Evolutionary conservation across 2,797 vertebrate species (phyloP), one percentile per base, ranked within the genome.

Genomic region (Acanthornis magna): DNA sequence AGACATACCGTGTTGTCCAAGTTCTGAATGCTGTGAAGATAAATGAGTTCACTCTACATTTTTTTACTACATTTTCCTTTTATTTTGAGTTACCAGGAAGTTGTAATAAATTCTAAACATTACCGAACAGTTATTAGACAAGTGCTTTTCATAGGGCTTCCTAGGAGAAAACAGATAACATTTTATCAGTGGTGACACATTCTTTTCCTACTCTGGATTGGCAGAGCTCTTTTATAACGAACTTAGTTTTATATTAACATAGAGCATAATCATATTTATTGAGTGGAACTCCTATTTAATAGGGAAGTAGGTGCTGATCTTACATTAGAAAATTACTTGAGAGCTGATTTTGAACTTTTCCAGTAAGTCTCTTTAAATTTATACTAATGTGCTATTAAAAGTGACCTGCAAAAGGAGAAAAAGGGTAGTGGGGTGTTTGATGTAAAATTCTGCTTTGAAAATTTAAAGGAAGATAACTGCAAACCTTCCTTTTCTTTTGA

Each of bases 341-440:
- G 54, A 86, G 40, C 17, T 84, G 66, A 62, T 91, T 78, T 62
- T 67, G 55, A 84, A 32, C 51, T 68, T 40, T 82, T 79, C 29
- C 40, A 81, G 25, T 66, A 82, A 94, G 48, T 93, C 36, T 89
- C 23, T 70, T 71, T 58, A 62, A 82, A 43, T 67, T 40, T 68
- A 5, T 57, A 42, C 5, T 32, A 68, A 18, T 3, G 2, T 72
- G 21, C 93, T 95, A 66, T 16, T 93, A 84, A 92, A 93, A 96
- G 93, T 96, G 82, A 92, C 92, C 92, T 91, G 76, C 26, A 62
- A 23, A 89, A 54, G 32, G 10, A 21, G 34, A 80, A 85, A 85
- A 88, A 86, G 47, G 68, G 66, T 66, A 32, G 6, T 68, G 70
- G n/a, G 43, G 6, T 62, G 30, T 63, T 88, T 79, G 27, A 20